Evolutionary conservation across 2,888 invertebrate genomes (phyloP).

Genomic region (Dolomedes plantarius): DNA sequence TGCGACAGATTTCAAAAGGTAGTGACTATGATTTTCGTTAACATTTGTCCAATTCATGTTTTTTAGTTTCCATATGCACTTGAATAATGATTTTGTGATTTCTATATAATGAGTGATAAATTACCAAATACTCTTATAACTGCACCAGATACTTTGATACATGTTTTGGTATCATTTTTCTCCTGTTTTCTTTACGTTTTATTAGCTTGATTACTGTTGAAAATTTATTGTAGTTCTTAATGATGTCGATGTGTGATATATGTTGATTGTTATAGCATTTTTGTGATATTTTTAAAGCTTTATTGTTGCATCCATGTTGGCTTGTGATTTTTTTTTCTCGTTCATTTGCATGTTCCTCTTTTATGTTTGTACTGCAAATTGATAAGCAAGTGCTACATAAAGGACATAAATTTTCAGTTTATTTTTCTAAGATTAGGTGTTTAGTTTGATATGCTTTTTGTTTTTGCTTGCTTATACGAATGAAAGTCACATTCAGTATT

Average conservation of each 20-base stretch:
- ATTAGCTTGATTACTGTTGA: background rate
- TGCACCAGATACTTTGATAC: constrained; percentile 12
- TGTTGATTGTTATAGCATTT: background rate
- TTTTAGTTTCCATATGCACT: no score
- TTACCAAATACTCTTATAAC: no score
- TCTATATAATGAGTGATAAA: no score
- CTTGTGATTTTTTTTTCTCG: background rate
- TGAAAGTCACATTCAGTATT: no score
- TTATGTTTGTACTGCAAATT: constrained; percentile 23
- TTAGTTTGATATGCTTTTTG: no score
- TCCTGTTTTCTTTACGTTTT: background rate
- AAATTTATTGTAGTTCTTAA: background rate
- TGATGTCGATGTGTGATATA: background rate
- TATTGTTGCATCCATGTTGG: constrained; percentile 8
- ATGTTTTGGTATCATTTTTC: background rate
- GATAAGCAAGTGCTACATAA: no score
- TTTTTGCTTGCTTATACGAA: no score
- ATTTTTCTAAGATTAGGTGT: no score
- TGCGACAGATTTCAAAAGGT: no score
- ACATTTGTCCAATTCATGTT: no score
- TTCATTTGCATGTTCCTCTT: constrained; percentile 20
- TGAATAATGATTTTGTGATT: no score
- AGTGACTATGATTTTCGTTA: background rate
- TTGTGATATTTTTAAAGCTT: constrained; percentile 26
- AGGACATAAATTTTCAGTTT: no score